Conservation (phyloP, 2,888 invertebrate genomes). For the Gymnosoma rotundatum region DNA sequence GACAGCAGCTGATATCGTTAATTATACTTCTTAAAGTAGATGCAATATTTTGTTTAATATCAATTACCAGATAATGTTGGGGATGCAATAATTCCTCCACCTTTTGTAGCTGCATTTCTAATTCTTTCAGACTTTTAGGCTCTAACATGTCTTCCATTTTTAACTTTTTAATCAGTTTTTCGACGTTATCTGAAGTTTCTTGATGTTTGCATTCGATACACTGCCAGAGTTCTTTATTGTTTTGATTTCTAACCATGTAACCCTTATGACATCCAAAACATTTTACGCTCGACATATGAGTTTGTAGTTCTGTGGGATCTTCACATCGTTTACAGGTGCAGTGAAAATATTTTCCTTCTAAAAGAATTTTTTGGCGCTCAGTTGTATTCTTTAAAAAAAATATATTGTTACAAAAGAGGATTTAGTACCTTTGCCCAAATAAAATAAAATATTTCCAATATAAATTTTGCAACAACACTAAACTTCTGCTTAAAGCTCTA, state of each 20-base stretch:
- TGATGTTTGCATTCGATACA: conserved; percentile 76
- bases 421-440: no score
- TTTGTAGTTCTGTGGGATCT: conserved; percentile 88
- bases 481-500: no score
- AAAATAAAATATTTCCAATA: no score
- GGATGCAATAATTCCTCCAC: conserved; percentile 85
- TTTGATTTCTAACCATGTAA: conserved; percentile 50
- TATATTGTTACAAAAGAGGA: no score
- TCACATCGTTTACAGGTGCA: conserved; percentile 87
- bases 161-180: conserved; percentile 82
- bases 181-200: conserved; percentile 80
- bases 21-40: conserved; percentile 83
- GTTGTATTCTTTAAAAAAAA: conserved; percentile 86
- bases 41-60: conserved; percentile 87
- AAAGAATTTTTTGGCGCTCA: conserved; percentile 86
- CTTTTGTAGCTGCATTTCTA: conserved; percentile 83
- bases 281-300: conserved; percentile 85
- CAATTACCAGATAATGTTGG: conserved; percentile 87
- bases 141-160: conserved; percentile 81
- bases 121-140: conserved; percentile 77
- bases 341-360: conserved; percentile 89
- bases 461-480: no score
- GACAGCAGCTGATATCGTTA: conserved; percentile 83
- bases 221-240: conserved; percentile 75
- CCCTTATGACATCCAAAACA: conserved; percentile 73